Evolutionary conservation across 2,797 vertebrate genomes (phyloP).

Genomic region (Hylomyscus alleni): DNA sequence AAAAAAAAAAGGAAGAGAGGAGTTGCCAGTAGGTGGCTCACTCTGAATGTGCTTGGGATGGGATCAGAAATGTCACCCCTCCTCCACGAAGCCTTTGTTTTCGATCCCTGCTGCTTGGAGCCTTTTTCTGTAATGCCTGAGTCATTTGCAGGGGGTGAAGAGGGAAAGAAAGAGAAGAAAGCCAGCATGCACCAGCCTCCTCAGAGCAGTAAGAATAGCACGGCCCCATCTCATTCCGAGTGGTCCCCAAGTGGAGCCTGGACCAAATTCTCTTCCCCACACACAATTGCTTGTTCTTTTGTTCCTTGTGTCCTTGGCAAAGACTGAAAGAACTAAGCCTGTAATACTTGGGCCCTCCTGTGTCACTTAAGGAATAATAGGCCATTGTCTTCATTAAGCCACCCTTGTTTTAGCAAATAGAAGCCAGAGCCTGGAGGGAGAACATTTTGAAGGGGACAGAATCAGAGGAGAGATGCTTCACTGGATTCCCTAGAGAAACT

Average conservation of each 20-base stretch:
- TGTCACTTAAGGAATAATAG: slow-evolving; percentile 94
- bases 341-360: slow-evolving; percentile 90
- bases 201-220: slow-evolving; percentile 72
- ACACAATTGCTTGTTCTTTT: slow-evolving; percentile 88
- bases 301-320: slow-evolving; percentile 92
- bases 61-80: slow-evolving; percentile 62
- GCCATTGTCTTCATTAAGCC: slow-evolving; percentile 94
- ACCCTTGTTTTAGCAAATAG: slow-evolving; percentile 93
- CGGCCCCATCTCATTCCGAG: slow-evolving; percentile 82
- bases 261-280: slow-evolving; percentile 84
- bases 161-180: not conserved
- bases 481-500: slow-evolving; percentile 92
- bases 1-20: slow-evolving; percentile 14
- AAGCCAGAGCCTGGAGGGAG: slow-evolving; percentile 88
- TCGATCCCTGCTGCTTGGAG: slow-evolving; percentile 72
- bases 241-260: slow-evolving; percentile 76
- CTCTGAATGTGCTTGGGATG: slow-evolving; percentile 85
- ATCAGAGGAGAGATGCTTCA: slow-evolving; percentile 85
- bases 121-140: slow-evolving; percentile 76
- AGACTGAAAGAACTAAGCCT: slow-evolving; percentile 89
- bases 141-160: slow-evolving; percentile 76
- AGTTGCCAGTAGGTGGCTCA: slow-evolving; percentile 91
- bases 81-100: slow-evolving; percentile 80
- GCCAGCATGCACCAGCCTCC: slow-evolving; percentile 73
- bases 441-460: slow-evolving; percentile 84